These are phyloP conservation scores for Paedocypris sp. DNA, from an alignment of 2,113 vertebrate species.

Conservation along the genomic window DNA sequence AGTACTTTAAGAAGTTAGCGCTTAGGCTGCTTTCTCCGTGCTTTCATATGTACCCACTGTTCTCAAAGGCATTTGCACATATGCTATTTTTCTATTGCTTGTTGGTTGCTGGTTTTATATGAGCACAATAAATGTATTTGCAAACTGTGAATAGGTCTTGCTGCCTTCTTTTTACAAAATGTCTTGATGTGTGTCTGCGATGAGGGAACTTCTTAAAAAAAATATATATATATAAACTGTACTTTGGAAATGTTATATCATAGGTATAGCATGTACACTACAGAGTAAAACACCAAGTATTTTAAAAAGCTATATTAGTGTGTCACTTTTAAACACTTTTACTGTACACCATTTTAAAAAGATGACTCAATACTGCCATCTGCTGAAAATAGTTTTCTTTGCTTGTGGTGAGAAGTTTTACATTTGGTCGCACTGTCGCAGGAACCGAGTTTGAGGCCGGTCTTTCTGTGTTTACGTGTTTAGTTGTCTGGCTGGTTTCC, in stretches of 20 bases:
- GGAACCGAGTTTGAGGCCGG: too few species aligned
- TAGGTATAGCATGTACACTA: too few species aligned
- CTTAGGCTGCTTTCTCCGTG: background rate
- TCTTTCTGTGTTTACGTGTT: too few species aligned
- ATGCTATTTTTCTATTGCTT: slow-evolving; percentile 27
- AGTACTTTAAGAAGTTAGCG: background rate
- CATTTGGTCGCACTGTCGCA: too few species aligned
- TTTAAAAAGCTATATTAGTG: background rate
- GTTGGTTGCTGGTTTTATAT: slow-evolving; percentile 21
- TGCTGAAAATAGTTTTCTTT: background rate
- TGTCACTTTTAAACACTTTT: background rate
- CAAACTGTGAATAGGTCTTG: background rate
- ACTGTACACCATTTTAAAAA: background rate
- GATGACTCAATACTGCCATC: background rate
- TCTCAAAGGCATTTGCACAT: slow-evolving; percentile 2
- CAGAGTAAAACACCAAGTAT: too few species aligned
- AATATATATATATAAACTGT: background rate
- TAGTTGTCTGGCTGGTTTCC: too few species aligned
- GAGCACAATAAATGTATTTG: slow-evolving; percentile 19
- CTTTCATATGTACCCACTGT: background rate
- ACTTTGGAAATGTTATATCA: too few species aligned
- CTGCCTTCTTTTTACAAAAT: too few species aligned
- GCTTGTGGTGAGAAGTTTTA: too few species aligned
- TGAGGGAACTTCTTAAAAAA: too few species aligned
- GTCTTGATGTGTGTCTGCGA: too few species aligned